Evolutionary conservation across 2,113 vertebrate genomes (phyloP).

Genomic region (Cairina moschata): DNA sequence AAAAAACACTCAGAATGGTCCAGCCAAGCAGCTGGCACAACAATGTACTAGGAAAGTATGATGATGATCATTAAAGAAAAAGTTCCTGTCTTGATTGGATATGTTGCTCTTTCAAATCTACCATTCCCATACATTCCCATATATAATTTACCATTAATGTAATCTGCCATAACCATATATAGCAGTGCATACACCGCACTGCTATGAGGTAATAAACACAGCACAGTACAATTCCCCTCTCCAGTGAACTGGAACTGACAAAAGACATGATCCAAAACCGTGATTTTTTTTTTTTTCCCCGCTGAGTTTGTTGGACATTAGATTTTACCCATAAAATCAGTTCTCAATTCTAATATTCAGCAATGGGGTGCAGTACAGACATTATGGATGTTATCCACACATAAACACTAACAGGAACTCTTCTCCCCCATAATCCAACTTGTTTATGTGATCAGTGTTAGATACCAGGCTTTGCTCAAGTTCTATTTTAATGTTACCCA

Average conservation of each 20-base stretch:
- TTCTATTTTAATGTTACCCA: not conserved
- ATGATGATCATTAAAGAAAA: not conserved
- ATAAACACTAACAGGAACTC: not conserved
- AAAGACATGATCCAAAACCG: not conserved
- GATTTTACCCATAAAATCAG: not conserved
- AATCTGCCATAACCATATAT: not conserved
- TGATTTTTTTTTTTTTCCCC: not conserved
- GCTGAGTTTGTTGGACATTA: conserved; percentile 1
- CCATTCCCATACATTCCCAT: not conserved
- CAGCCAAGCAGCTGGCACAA: not conserved
- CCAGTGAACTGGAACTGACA: not conserved
- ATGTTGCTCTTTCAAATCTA: not conserved
- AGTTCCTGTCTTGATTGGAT: not conserved
- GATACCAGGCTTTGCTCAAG: not conserved
- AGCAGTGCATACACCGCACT: not conserved
- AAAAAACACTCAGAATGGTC: not conserved
- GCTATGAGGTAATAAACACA: not conserved
- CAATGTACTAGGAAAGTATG: not conserved
- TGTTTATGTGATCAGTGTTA: not conserved
- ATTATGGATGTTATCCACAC: conserved; percentile 3
- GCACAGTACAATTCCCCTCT: not conserved
- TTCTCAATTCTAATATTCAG: conserved; percentile 21
- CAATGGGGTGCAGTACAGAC: not conserved
- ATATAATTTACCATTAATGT: too few species aligned
- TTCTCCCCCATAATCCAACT: not conserved